Conservation (phyloP, 2,888 invertebrate genomes). For the Stegophylla sp. region DNA sequence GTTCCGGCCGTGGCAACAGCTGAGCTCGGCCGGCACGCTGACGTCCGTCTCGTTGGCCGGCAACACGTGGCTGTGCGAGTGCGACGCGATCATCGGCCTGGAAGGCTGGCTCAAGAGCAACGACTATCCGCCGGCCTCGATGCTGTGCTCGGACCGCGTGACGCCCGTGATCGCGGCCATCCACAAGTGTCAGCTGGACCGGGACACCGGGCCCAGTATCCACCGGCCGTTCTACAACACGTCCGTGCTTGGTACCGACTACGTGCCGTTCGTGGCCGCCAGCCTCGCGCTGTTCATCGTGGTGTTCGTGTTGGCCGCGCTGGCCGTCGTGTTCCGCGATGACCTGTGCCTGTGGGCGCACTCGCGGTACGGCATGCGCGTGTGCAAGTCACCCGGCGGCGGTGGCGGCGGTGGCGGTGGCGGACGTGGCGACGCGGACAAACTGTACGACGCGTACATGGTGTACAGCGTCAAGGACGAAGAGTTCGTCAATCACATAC, state of each 20-base stretch:
- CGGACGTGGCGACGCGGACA: slow-evolving; percentile 66
- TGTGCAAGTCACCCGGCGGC: slow-evolving; percentile 63
- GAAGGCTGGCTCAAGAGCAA: slow-evolving; percentile 71
- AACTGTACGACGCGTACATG: slow-evolving; percentile 93
- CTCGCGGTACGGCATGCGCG: slow-evolving; percentile 77
- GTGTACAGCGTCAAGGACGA: slow-evolving; percentile 94
- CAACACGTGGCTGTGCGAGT: slow-evolving; percentile 92
- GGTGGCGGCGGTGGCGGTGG: background rate
- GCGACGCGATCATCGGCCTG: slow-evolving; percentile 80
- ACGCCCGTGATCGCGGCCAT: slow-evolving; percentile 79
- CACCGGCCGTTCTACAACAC: slow-evolving; percentile 62
- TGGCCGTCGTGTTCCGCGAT: slow-evolving; percentile 77
- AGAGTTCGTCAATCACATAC: slow-evolving; percentile 85
- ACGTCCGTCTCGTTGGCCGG: slow-evolving; percentile 84
- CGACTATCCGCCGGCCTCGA: slow-evolving; percentile 63
- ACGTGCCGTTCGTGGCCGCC: slow-evolving; percentile 77
- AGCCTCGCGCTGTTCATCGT: slow-evolving; percentile 75
- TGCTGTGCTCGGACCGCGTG: slow-evolving; percentile 79
- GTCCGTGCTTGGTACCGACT: slow-evolving; percentile 71
- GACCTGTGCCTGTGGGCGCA: slow-evolving; percentile 82
- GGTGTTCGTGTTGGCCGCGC: slow-evolving; percentile 73
- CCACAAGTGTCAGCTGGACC: slow-evolving; percentile 69
- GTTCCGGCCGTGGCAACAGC: slow-evolving; percentile 86
- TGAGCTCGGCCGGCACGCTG: slow-evolving; percentile 77
- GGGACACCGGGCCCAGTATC: slow-evolving; percentile 63